Evolutionary conservation across 2,888 invertebrate species (phyloP).

Genomic region (Tipula unca): DNA sequence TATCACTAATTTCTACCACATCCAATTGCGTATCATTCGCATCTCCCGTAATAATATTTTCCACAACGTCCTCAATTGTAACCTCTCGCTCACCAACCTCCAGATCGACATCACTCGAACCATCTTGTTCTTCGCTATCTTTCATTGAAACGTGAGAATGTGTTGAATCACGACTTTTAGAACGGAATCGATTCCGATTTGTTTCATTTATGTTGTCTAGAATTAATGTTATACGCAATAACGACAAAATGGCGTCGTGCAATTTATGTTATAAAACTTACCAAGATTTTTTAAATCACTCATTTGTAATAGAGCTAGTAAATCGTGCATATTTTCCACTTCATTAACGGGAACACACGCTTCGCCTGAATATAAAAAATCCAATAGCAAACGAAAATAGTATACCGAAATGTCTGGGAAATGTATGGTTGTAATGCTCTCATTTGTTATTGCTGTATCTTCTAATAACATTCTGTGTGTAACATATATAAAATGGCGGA

Average conservation of each 20-base stretch:
- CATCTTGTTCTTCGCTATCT: slow-evolving; percentile 38
- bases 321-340: slow-evolving; percentile 72
- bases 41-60: slow-evolving; percentile 21
- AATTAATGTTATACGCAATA: not conserved
- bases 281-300: slow-evolving; percentile 28
- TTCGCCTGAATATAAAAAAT: slow-evolving; percentile 80
- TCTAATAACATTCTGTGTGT: slow-evolving; percentile 55
- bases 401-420: slow-evolving; percentile 74
- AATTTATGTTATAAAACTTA: not conserved
- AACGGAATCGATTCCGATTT: too few relatives aligned
- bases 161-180: too few relatives aligned
- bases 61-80: slow-evolving; percentile 24
- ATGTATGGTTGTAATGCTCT: slow-evolving; percentile 69
- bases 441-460: slow-evolving; percentile 55
- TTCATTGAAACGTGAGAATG: too few relatives aligned
- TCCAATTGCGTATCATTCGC: slow-evolving; percentile 16
- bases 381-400: slow-evolving; percentile 72
- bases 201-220: too few relatives aligned
- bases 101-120: too few relatives aligned
- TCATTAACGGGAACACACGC: slow-evolving; percentile 53
- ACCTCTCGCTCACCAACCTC: too few relatives aligned
- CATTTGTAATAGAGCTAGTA: slow-evolving; percentile 74
- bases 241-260: not conserved
- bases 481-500: slow-evolving; percentile 32
- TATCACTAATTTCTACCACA: not conserved